Conservation (phyloP, 2,113 vertebrate species). For the Oryctolagus cuniculus region DNA sequence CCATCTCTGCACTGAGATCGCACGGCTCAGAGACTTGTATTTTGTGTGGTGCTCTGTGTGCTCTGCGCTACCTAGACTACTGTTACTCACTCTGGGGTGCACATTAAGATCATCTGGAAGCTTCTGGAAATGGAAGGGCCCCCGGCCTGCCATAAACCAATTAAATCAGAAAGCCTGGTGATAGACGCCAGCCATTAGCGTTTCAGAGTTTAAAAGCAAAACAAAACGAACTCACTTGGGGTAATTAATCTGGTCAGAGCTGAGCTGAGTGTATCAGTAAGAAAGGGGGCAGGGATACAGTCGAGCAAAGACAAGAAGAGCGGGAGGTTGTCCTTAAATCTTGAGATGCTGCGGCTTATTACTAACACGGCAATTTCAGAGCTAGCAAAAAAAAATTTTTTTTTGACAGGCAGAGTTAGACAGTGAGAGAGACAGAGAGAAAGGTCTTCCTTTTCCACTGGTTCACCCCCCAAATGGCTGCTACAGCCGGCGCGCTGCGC, state of each 20-base stretch:
- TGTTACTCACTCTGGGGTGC: not conserved
- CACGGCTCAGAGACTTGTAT: not conserved
- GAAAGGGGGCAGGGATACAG: not conserved
- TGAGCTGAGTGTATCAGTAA: not conserved
- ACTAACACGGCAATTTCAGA: not conserved
- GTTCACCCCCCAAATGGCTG: too few species aligned
- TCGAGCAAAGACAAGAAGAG: not conserved
- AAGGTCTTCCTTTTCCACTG: too few species aligned
- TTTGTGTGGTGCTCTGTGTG: not conserved
- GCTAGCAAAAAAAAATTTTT: not conserved
- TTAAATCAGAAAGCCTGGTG: not conserved
- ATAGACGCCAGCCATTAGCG: not conserved
- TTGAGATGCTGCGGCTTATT: not conserved
- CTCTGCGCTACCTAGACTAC: not conserved
- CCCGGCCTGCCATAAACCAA: not conserved
- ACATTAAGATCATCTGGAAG: not conserved
- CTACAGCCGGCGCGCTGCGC: too few species aligned
- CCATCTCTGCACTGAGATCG: not conserved
- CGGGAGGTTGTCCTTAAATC: not conserved
- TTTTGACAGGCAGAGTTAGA: not conserved
- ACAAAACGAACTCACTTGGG: not conserved
- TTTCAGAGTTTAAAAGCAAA: not conserved
- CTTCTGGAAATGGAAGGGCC: not conserved
- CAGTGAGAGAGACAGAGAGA: too few species aligned
- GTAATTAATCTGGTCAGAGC: not conserved